phyloP scores from a whole-genome alignment of 2,113 vertebrate species.

The Muntiacus muntjak region DNA sequence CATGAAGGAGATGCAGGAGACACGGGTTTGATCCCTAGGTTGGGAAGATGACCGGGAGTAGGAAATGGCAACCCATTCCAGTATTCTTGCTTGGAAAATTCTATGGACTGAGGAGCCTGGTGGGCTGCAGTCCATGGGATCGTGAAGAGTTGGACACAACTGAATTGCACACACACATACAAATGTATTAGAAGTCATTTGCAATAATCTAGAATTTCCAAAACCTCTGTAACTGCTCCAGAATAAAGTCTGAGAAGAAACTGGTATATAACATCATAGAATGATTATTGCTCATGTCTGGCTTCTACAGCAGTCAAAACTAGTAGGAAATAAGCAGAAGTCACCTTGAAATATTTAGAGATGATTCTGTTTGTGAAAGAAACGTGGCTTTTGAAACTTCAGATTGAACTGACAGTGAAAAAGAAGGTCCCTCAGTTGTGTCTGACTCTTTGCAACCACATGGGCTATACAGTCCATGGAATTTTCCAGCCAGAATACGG shows the following conservation, averaged over 20 bases:
- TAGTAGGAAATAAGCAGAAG: not conserved
- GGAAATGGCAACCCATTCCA: not conserved
- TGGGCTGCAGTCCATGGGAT: not conserved
- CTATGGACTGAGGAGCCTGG: not conserved
- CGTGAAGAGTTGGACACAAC: not conserved
- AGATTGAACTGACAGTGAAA: not conserved
- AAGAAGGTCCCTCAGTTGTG: not conserved
- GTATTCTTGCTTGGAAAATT: not conserved
- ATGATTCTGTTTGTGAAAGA: not conserved
- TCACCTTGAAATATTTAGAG: constrained; percentile 1
- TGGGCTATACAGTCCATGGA: not conserved
- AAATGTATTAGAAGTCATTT: not conserved
- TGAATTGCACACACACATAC: not conserved
- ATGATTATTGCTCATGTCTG: not conserved
- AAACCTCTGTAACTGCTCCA: not conserved
- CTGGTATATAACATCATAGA: not conserved
- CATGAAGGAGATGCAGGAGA: not conserved
- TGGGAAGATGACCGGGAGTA: not conserved
- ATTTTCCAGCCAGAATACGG: not conserved
- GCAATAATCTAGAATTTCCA: not conserved
- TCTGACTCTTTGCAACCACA: not conserved
- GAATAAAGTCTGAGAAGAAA: not conserved
- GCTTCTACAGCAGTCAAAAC: not conserved
- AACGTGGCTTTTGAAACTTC: not conserved
- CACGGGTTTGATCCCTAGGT: not conserved